Base-by-base conservation (phyloP, 2,888 invertebrate species). In the Dryocosmus kuriphilus region DNA sequence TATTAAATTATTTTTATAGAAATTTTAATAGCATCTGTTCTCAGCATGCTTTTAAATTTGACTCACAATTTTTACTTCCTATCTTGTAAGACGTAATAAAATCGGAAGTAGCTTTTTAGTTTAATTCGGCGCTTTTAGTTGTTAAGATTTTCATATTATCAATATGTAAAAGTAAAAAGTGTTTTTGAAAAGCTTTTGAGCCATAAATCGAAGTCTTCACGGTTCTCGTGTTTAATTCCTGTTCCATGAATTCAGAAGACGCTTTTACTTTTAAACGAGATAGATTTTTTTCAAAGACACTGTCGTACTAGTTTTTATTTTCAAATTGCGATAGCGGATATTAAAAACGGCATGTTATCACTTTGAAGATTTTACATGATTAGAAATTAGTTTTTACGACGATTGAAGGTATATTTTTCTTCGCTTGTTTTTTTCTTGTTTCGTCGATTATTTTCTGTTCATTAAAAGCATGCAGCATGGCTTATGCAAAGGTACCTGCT, bases 1-100 rank as follows among this genome's bases (percentile, higher is more conserved):
- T 86, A 86, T 85, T 88, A 85, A 86, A 86, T 85, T 88, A 86
- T 85, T 88, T 88, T 87, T 86, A 79, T 86, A 85, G 80, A 78
- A 85, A 81, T 84, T 88, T 85, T 83, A 79, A 83, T 83, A 79
- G 81, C 84, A 74, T 74, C 75, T 79, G 81, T 84, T 82, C 80
- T 83, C 75, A 80, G 85, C 80, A 83, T 84, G 82, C 76, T 80
- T 76, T 79, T 73, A 75, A 83, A 81, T 81, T 81, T 80, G 74
- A 80, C 80, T 82, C 79, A 80, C 75, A 81, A 79, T 80, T 32
- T 81, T 76, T 75, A 79, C 81, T 32, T 71, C 22, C n/a, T 67
- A 60, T 60, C 7, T 16, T 24, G 27, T 79, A 79, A 46, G 81
- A 81, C 77, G 81, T 77, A 79, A 82, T 83, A 84, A 82, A 51